Evolutionary conservation across 2,797 vertebrate species (phyloP), one percentile per base, ranked within the genome.

Genomic region (Helostoma temminkii): DNA sequence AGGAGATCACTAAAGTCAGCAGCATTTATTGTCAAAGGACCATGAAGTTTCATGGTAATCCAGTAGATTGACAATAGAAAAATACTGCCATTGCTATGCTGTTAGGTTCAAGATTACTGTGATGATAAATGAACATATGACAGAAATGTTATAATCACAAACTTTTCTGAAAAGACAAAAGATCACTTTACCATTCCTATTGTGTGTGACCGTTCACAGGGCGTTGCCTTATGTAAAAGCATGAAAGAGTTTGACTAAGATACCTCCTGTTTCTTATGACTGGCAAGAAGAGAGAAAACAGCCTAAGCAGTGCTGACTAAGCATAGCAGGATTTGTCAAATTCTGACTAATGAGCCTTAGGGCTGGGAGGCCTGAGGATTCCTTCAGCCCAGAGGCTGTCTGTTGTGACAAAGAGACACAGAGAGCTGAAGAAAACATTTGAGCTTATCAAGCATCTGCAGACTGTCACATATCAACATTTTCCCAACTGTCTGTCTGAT

Each of bases 381-480:
- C 0, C 9, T 43, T 28, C 62, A 5, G 50, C 16, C 9, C 28
- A 41, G 57, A 56, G 25, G 7, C 41, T 69, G 25, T 54, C 37
- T 62, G 24, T 1, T 63, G n/a, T 79, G 78, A 72, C 66, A 76
- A 52, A 78, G 36, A 30, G 10, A 22, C 41, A 39, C 9, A 19
- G 8, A 28, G 9, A 60, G 9, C 10, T 16, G 5, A 39, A 43
- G 24, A 61, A 60, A 14, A 56, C 9, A 15, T 21, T 30, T 46
- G 4, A 70, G 2, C 11, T 30, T 9, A 47, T 65, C 34, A 34
- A 25, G 7, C 34, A 12, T 0, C 39, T 67, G 42, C 25, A 66
- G 39, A 54, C 48, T 9, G 54, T 61, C 78, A 68, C 83, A 88
- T 81, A 52, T 70, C 61, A 60, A 64, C 1, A 26, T 42, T 61